Base-by-base conservation (phyloP, 2,888 invertebrate genomes). In the Ormyrus thymus region DNA sequence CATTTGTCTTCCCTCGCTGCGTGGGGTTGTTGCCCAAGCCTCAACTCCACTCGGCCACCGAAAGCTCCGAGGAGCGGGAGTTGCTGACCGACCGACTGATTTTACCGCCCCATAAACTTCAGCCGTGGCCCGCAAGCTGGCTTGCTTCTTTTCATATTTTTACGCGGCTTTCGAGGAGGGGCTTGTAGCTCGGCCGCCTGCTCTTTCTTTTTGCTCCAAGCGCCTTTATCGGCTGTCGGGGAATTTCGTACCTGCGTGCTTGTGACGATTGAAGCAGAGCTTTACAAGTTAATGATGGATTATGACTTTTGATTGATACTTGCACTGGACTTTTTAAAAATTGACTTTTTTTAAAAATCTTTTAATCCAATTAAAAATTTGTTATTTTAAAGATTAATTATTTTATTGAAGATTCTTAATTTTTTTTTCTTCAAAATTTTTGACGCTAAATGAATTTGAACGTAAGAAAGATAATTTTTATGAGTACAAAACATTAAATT, bases 1-100 rank as follows among this genome's bases (percentile, higher is more conserved):
- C 90, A 89, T 90, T 90, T 90, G 89, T 90, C 90, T 90, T 90
- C 88, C 82, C 84, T 46, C 51, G 53, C 85, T 29, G 48, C 69
- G 7, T 29, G 48, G 10, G 48, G 56, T 50, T 45, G 62, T 15
- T 7, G 51, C 13, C 53, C 59, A 48, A 48, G 74, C 29, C 29
- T 29, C 29, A 29, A 29, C 56, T 68, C 53, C 48, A 55, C 65
- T 55, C 29, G 48, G 56, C 29, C 53, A n/a, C 55, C 13, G 45
- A 71, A 70, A 64, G 43, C 53, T 71, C 29, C 50, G 43, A 6
- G 51, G 58, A 50, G 48, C 53, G 15, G 15, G 53, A 53, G 53
- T 43, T 11, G 51, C 73, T 73, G 76, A 76, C 76, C 69, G 69
- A 46, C 70, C 50, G 72, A 70, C 69, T 70, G 73, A 80, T 80